Evolutionary conservation across 2,797 vertebrate genomes (phyloP).

Genomic region (Vipera ursinii): DNA sequence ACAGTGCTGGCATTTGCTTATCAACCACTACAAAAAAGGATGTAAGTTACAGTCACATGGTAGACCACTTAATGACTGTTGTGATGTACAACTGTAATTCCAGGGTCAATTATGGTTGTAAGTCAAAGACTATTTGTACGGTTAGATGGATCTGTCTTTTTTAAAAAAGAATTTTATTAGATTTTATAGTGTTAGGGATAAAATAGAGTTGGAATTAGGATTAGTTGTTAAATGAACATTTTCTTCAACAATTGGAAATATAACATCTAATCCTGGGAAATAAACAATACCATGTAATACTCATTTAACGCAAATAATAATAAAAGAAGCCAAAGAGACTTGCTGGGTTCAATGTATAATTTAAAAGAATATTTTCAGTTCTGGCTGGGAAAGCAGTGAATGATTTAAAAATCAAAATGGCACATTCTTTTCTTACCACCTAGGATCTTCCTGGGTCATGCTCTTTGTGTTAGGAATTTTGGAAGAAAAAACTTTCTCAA

Average conservation of each 20-base stretch:
- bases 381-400: neutral
- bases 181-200: too few species aligned
- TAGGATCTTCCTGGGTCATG: neutral
- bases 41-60: neutral
- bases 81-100: neutral
- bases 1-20: neutral
- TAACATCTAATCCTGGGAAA: neutral
- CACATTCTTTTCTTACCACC: neutral
- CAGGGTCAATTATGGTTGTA: neutral
- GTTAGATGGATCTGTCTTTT: neutral
- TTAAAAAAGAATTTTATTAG: too few species aligned
- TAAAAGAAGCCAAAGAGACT: constrained; percentile 25
- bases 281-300: neutral
- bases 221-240: neutral
- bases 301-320: constrained; percentile 28
- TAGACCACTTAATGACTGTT: too few species aligned
- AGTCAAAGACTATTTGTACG: neutral
- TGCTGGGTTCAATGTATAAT: neutral
- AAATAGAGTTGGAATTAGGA: too few species aligned
- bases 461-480: constrained; percentile 4
- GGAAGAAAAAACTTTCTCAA: neutral
- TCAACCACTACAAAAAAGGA: too few species aligned
- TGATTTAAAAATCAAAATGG: constrained; percentile 8
- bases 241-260: neutral
- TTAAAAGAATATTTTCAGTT: constrained; percentile 6